Evolutionary conservation across 2,113 vertebrate genomes (phyloP), one percentile per base, ranked within the genome.

Genomic region (Todiramphus saurophagus): DNA sequence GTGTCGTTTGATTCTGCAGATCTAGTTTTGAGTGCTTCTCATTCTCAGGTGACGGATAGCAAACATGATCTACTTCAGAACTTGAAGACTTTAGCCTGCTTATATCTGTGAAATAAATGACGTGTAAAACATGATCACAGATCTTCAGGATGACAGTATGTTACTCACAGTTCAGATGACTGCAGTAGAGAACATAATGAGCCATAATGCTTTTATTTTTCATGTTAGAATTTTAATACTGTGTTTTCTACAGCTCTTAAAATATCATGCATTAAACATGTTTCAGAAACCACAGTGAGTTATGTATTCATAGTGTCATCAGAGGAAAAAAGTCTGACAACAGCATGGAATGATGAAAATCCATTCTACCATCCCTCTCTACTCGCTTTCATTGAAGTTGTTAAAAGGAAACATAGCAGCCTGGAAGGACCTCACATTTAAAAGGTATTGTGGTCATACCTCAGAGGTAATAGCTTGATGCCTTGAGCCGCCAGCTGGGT

Each of bases 181-280:
- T 94, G 93, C 66, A 95, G 75, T 93, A 88, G 77, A 90, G 87
- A 96, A 97, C 90, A 94, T 97, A 98, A 98, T 97, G 96, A 98
- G 78, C 93, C 97, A 88, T 97, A 97, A 97, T 97, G 72, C 90
- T 94, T 94, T 98, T 97, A 97, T 97, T 98, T 98, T 98, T 97
- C 95, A 97, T 16, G 74, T 96, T 96, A 83, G 90, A 97, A 97
- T 97, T 97, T 97, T 97, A 97, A 97, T 96, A 94, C 55, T 97
- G 66, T 97, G 51, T 96, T 98, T 98, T 97, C 83, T 95, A 87
- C 58, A 94, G 92, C 94, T 95, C 78, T 97, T 97, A 97, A 97
- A 97, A 97, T 93, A 97, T 85, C 92, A 96, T 96, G 78, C 92
- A 97, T 98, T 97, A 98, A 98, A 97, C 90, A 94, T 97, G 77